Conservation (phyloP, 2,113 vertebrate species). For the Smithornis capensis region DNA sequence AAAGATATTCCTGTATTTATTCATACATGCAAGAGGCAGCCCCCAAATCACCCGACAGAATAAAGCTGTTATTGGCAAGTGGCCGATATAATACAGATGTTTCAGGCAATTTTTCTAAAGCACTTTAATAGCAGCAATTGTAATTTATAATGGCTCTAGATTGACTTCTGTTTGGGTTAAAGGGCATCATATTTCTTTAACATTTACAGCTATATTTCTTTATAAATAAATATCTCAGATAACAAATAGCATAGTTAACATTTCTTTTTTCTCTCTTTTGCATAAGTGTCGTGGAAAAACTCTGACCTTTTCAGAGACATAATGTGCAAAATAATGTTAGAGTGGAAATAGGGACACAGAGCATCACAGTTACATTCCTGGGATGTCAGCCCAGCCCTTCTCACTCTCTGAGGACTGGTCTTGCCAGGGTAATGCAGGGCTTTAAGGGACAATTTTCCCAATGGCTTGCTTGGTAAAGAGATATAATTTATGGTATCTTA, state of each 20-base stretch:
- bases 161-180: conserved; percentile 70
- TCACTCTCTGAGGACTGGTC: conserved; percentile 43
- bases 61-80: conserved; percentile 82
- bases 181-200: conserved; percentile 74
- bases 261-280: conserved; percentile 74
- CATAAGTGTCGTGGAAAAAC: conserved; percentile 77
- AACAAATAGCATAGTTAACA: conserved; percentile 75
- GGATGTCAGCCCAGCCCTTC: conserved; percentile 60
- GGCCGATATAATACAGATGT: conserved; percentile 77
- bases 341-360: conserved; percentile 74
- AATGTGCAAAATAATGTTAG: conserved; percentile 77
- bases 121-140: conserved; percentile 83
- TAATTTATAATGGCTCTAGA: conserved; percentile 79
- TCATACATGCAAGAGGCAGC: conserved; percentile 81
- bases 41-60: conserved; percentile 78
- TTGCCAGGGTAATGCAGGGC: conserved; percentile 49
- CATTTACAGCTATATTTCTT: conserved; percentile 79
- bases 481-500: conserved; percentile 18
- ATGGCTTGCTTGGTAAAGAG: conserved; percentile 58
- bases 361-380: conserved; percentile 73
- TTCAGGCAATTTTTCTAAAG: conserved; percentile 82
- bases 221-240: conserved; percentile 80
- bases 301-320: conserved; percentile 72
- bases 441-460: conserved; percentile 47
- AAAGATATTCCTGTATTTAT: conserved; percentile 67